Evolutionary conservation across 2,113 vertebrate genomes (phyloP).

Genomic region (Pterocles gutturalis): DNA sequence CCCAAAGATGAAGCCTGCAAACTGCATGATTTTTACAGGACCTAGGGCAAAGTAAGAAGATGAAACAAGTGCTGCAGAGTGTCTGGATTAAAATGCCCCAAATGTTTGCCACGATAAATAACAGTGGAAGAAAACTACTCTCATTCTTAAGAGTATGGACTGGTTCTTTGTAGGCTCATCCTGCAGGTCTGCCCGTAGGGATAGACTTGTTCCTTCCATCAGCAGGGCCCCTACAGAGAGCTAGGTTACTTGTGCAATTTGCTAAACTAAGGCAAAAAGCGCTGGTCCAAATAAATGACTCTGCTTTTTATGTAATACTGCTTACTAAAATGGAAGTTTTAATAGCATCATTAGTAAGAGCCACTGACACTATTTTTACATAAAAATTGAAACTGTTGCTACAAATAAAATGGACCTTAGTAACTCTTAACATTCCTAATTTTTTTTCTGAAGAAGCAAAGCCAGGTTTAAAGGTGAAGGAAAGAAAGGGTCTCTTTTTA

Average conservation of each 20-base stretch:
- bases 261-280: background rate
- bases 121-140: background rate
- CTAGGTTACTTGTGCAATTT: background rate
- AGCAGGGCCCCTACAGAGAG: background rate
- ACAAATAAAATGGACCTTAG: background rate
- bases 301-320: background rate
- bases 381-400: background rate
- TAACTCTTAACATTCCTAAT: background rate
- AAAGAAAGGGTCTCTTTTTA: background rate
- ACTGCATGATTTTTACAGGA: background rate
- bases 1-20: background rate
- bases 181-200: rapidly evolving
- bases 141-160: background rate
- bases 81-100: background rate
- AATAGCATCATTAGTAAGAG: background rate
- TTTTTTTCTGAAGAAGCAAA: background rate
- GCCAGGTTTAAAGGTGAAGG: background rate
- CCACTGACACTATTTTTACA: background rate
- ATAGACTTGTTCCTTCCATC: background rate
- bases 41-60: background rate
- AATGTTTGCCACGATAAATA: background rate
- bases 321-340: background rate
- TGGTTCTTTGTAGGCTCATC: background rate
- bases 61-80: background rate
- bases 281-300: background rate